A percentile compares a stretch with the other conserved stretches of the same genome.
Evolutionary conservation across 2,888 invertebrate species (phyloP).

Genomic region (Melikaiella ostensackeni): DNA sequence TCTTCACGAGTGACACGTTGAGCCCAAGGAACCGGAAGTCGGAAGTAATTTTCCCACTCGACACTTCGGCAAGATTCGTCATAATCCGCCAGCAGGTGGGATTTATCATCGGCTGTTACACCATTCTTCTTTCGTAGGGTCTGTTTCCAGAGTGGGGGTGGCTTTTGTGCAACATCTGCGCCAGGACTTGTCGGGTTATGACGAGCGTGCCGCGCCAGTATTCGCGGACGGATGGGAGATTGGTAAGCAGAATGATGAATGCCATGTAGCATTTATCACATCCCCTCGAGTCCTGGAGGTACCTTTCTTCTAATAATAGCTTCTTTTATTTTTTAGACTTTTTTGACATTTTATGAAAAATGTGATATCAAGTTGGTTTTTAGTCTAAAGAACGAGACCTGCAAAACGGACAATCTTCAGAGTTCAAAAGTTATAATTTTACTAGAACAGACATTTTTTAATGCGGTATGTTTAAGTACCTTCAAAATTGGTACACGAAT

Average conservation of each 20-base stretch:
- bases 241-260: slow-evolving; percentile 32
- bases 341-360: neutral
- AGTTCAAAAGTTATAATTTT: too few relatives aligned
- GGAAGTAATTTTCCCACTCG: slow-evolving; percentile 62
- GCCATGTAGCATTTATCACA: slow-evolving; percentile 36
- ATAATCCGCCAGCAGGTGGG: slow-evolving; percentile 65
- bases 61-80: slow-evolving; percentile 60
- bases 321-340: neutral
- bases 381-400: neutral
- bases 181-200: slow-evolving; percentile 57
- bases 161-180: slow-evolving; percentile 19
- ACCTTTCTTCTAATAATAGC: neutral
- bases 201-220: slow-evolving; percentile 46
- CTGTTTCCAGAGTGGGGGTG: slow-evolving; percentile 45
- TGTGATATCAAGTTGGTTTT: neutral
- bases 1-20: slow-evolving; percentile 47
- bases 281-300: neutral
- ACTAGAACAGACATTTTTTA: too few relatives aligned
- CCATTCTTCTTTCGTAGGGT: slow-evolving; percentile 43
- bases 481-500: too few relatives aligned
- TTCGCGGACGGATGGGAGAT: slow-evolving; percentile 32
- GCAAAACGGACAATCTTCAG: too few relatives aligned
- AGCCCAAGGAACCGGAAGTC: slow-evolving; percentile 56
- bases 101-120: slow-evolving; percentile 68
- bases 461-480: too few relatives aligned